A percentile compares a stretch with the other conserved stretches of the same genome.
These are phyloP conservation scores for Conistra vaccinii DNA, from an alignment of 2,888 invertebrate species.

Conservation along the genomic window DNA sequence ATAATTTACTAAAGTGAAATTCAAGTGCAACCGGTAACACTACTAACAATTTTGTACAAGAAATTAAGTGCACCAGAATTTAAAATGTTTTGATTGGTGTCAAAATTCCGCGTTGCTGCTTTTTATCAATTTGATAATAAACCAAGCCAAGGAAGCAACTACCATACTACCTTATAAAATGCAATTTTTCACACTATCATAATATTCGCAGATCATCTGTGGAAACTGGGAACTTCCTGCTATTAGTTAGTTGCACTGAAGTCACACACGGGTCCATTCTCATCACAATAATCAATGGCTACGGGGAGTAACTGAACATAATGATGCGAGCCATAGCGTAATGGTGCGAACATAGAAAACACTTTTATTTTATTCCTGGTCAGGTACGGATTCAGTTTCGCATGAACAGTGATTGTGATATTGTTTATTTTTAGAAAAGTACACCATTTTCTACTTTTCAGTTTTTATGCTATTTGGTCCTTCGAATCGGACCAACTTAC, in stretches of 20 bases:
- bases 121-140: neutral
- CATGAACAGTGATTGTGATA: slow-evolving; percentile 28
- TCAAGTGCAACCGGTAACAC: neutral
- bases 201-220: slow-evolving; percentile 67
- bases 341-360: slow-evolving; percentile 85
- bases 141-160: neutral
- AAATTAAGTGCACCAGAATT: neutral
- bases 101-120: neutral
- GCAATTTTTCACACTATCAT: slow-evolving; percentile 25
- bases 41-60: neutral
- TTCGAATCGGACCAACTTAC: no score
- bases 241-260: slow-evolving; percentile 57
- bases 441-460: neutral
- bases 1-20: slow-evolving; percentile 1
- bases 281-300: slow-evolving; percentile 84
- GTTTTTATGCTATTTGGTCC: neutral
- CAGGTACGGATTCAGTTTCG: slow-evolving; percentile 64
- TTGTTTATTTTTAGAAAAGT: neutral
- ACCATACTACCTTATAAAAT: neutral
- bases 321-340: slow-evolving; percentile 78
- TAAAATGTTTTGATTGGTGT: neutral
- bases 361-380: slow-evolving; percentile 81
- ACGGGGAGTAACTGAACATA: slow-evolving; percentile 83
- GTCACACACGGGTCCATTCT: slow-evolving; percentile 77
- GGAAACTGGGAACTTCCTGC: slow-evolving; percentile 74